These are phyloP conservation scores for Antheraea pernyi DNA, from an alignment of 1,140 invertebrate genomes.

Conservation along the genomic window DNA sequence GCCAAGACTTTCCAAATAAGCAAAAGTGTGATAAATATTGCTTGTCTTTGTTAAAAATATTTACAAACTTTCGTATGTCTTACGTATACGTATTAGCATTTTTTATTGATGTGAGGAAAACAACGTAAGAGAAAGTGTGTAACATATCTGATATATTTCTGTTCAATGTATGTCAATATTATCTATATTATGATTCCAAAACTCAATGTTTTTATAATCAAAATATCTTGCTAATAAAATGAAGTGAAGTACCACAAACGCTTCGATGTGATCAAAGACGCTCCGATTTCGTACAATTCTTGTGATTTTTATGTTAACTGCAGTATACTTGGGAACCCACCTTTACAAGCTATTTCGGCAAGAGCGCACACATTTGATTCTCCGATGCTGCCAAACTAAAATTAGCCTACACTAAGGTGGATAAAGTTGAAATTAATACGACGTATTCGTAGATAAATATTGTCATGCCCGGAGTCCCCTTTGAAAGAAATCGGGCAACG, in stretches of 20 bases:
- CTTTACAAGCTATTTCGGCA: conserved; percentile 21
- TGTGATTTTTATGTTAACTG: conserved; percentile 6
- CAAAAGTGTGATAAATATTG: too few species aligned
- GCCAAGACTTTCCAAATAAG: too few species aligned
- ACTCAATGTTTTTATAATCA: background rate
- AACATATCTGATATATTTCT: too few species aligned
- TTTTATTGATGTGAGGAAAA: too few species aligned
- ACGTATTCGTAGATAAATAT: background rate
- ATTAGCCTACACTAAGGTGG: conserved; percentile 3
- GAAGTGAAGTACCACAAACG: background rate
- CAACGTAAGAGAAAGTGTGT: too few species aligned
- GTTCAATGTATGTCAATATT: too few species aligned
- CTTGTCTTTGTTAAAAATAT: too few species aligned
- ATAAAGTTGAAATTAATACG: background rate
- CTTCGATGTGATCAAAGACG: background rate
- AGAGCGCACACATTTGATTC: conserved; percentile 17
- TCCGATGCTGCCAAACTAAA: conserved; percentile 2
- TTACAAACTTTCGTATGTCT: too few species aligned
- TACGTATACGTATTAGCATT: too few species aligned
- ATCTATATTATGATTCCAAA: too few species aligned
- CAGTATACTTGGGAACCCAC: conserved; percentile 8
- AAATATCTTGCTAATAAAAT: background rate
- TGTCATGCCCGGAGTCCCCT: conserved; percentile 16
- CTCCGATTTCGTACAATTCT: background rate
- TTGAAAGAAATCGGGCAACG: conserved; percentile 34